phyloP scores from a whole-genome alignment of 2,797 vertebrate species.

The Parauchenoglanis punctatus region DNA sequence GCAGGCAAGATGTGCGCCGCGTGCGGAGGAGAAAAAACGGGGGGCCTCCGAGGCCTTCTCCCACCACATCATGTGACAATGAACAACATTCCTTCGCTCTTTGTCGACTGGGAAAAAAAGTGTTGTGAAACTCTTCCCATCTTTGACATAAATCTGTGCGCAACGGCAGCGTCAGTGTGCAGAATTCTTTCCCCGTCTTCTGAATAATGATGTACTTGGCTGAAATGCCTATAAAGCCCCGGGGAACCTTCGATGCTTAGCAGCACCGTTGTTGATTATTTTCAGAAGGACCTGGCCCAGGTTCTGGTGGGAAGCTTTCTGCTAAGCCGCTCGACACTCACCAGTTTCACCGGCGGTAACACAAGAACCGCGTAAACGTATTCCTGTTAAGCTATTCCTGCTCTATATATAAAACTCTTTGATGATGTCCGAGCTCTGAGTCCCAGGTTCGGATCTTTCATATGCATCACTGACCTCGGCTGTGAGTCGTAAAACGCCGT shows the following conservation, averaged over 20 bases:
- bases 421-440: conserved; percentile 12
- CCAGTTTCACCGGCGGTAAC: conserved; percentile 31
- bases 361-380: background rate
- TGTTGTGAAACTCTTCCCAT: conserved; percentile 47
- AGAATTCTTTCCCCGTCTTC: conserved; percentile 17
- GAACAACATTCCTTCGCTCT: conserved; percentile 89
- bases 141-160: conserved; percentile 43
- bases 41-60: conserved; percentile 74
- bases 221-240: conserved; percentile 33
- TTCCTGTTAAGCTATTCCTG: background rate
- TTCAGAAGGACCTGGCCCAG: conserved; percentile 45
- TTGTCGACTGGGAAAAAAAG: conserved; percentile 58
- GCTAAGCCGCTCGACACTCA: conserved; percentile 6
- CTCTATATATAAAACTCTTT: background rate
- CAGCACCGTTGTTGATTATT: conserved; percentile 46
- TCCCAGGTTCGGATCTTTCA: conserved; percentile 22
- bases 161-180: conserved; percentile 10
- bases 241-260: conserved; percentile 36
- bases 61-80: conserved; percentile 93
- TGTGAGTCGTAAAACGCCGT: background rate
- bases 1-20: conserved; percentile 92
- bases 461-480: background rate
- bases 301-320: conserved; percentile 33
- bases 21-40: conserved; percentile 16
- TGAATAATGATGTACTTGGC: conserved; percentile 49